Conservation (phyloP, 2,888 invertebrate genomes). For the Agrenia bidenticulata region DNA sequence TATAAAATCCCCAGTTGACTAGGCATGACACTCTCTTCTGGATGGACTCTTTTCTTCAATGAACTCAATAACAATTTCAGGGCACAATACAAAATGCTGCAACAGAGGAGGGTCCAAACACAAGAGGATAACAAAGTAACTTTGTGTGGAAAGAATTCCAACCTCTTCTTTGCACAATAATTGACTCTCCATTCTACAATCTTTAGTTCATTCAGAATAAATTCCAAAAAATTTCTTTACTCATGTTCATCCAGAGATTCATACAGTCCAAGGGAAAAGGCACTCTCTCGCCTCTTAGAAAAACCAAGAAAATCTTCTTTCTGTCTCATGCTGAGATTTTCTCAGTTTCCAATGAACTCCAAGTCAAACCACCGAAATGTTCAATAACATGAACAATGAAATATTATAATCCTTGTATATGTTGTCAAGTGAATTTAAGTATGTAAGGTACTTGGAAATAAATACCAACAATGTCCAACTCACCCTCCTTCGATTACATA, state of each 20-base stretch:
- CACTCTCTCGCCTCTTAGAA: neutral
- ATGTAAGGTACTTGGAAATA: too few species aligned
- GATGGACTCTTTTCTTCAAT: slow-evolving; percentile 16
- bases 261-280: neutral
- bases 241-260: neutral
- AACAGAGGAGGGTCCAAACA: slow-evolving; percentile 4
- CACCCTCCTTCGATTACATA: too few species aligned
- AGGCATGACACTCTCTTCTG: slow-evolving; percentile 4
- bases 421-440: too few species aligned
- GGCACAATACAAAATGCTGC: slow-evolving; percentile 10
- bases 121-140: slow-evolving; percentile 1
- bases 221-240: slow-evolving; percentile 10
- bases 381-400: too few species aligned
- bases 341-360: slow-evolving; percentile 13
- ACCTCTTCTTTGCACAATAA: slow-evolving; percentile 38
- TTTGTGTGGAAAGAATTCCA: slow-evolving; percentile 22
- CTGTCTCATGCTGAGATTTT: slow-evolving; percentile 8
- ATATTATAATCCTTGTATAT: too few species aligned
- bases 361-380: too few species aligned
- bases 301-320: slow-evolving; percentile 2
- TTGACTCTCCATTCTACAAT: slow-evolving; percentile 33
- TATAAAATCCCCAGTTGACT: neutral
- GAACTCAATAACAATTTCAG: slow-evolving; percentile 18
- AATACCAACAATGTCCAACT: too few species aligned
- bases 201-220: slow-evolving; percentile 6